Evolutionary conservation across 1,140 invertebrate genomes (phyloP), one percentile per base, ranked within the genome.

Genomic region (Aphidius gifuensis): DNA sequence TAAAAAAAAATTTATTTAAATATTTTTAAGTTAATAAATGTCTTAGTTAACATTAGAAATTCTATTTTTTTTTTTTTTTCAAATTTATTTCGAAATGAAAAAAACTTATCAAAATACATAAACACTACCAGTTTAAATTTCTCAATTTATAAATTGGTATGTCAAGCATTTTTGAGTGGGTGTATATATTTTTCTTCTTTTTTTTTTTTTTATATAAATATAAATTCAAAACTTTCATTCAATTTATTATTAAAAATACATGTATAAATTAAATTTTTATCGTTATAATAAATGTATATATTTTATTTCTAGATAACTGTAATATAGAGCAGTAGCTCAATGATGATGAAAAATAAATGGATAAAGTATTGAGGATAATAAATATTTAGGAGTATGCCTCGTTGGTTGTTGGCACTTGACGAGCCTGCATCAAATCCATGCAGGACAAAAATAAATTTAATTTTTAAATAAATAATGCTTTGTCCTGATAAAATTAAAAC

Each of bases 371-470:
- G 48, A 44, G 61, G 32, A 50, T 11, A 58, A 38, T 21, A 7
- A 21, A 59, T 9, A 32, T 50, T 48, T 9, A 46, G 44, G 45
- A 66, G 62, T 39, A 74, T 71, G 73, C 69, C 62, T 62, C 69
- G 64, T 53, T 74, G 74, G 73, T 66, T 70, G 40, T 49, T 68
- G 49, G 66, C 69, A 53, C 66, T 71, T 48, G 69, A 75, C 67
- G 73, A 75, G 64, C 68, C 69, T 61, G 65, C 71, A 66, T 74
- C 71, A 55, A 61, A 70, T 60, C 67, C 64, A 68, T 74, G 74
- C 66, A 65, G 64, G 60, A 47, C 59, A 39, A 59, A 58, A 47
- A 46, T 32, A 9, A 16, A 47, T 38, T 57, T 47, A 50, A 38
- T 60, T 39, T 50, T 62, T 48, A 60, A 62, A 70, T 16, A 16